Evolutionary conservation across 2,797 vertebrate species (phyloP).

Genomic region (Cyclura pinguis): DNA sequence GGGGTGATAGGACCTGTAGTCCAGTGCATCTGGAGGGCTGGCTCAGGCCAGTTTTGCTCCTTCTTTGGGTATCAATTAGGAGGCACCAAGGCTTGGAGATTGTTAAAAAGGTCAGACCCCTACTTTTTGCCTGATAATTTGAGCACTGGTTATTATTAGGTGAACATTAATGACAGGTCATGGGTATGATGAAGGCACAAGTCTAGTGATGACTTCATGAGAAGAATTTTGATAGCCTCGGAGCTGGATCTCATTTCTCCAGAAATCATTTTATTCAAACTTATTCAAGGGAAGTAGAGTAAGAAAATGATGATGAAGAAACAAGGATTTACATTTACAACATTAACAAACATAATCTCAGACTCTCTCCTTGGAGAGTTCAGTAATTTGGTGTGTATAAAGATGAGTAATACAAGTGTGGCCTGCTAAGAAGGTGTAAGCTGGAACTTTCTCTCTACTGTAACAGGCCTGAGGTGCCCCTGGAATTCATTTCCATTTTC

Average conservation of each 20-base stretch:
- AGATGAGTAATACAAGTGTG: conserved; percentile 18
- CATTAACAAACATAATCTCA: conserved; percentile 34
- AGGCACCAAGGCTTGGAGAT: no score
- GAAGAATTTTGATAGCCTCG: conserved; percentile 48
- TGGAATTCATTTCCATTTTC: conserved; percentile 39
- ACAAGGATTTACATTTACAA: conserved; percentile 49
- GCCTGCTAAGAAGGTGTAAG: conserved; percentile 48
- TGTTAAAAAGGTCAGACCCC: not conserved
- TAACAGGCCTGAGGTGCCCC: conserved; percentile 7
- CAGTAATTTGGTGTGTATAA: conserved; percentile 48
- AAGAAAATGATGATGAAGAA: no score
- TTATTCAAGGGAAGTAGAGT: conserved; percentile 55
- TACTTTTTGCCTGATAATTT: not conserved
- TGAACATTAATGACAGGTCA: conserved; percentile 25
- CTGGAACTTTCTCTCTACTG: not conserved
- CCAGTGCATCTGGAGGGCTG: not conserved
- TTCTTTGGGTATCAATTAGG: not conserved
- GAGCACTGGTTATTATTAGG: conserved; percentile 31
- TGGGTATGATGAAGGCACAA: conserved; percentile 27
- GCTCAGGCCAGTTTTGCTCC: not conserved
- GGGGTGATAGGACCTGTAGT: not conserved
- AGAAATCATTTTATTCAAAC: conserved; percentile 67
- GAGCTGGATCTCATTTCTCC: conserved; percentile 58
- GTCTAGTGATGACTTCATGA: conserved; percentile 41
- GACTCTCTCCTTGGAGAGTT: not conserved